Conservation (phyloP, 2,113 vertebrate species). For the Opisthocomus hoazin region DNA sequence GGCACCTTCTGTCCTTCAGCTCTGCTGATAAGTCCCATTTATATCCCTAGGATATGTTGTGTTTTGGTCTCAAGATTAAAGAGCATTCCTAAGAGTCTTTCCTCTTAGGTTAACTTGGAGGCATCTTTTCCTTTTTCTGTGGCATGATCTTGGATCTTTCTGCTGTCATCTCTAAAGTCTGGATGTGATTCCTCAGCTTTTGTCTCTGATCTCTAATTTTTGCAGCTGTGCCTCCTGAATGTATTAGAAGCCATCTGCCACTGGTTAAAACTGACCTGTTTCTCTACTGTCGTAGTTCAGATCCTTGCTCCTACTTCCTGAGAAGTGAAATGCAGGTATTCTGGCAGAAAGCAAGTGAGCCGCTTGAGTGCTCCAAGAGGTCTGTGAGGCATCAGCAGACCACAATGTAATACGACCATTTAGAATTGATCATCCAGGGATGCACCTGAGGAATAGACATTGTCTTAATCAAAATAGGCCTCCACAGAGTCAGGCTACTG, state of each 20-base stretch:
- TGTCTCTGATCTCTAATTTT: background rate
- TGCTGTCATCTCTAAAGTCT: background rate
- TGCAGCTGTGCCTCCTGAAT: background rate
- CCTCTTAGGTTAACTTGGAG: background rate
- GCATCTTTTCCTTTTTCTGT: background rate
- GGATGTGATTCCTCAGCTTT: background rate
- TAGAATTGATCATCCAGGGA: background rate
- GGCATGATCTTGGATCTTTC: background rate
- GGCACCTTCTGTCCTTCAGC: background rate
- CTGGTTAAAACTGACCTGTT: background rate
- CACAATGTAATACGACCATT: background rate
- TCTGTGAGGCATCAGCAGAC: background rate
- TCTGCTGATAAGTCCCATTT: background rate
- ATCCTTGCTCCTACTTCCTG: background rate
- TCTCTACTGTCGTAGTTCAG: background rate
- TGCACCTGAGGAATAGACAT: background rate
- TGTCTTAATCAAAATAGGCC: background rate
- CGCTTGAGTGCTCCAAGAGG: background rate
- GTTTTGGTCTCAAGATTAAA: background rate
- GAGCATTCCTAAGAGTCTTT: background rate
- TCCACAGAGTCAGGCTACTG: background rate
- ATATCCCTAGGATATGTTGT: background rate
- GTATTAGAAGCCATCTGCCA: background rate
- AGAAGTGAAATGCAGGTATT: background rate
- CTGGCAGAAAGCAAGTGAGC: background rate